A percentile compares a stretch with the other conserved stretches of the same genome.
These are phyloP conservation scores for Forbesichthys agassizii DNA, from an alignment of 2,113 vertebrate genomes.

Conservation along the genomic window DNA sequence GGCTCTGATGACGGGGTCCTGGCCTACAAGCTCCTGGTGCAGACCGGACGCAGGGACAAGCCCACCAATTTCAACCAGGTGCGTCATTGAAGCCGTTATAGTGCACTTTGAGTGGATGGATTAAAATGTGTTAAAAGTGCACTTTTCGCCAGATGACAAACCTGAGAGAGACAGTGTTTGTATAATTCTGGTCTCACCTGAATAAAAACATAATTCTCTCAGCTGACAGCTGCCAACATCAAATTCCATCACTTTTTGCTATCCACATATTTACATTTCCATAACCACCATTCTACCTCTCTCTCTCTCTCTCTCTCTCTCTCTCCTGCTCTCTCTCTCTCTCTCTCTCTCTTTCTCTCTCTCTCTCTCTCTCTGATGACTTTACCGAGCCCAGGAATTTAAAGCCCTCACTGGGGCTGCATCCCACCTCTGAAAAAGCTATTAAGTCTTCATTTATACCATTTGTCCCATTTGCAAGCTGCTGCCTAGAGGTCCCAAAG, in stretches of 20 bases:
- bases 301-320: not conserved
- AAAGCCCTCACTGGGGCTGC: slow-evolving; percentile 73
- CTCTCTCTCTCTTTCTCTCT: slow-evolving; percentile 33
- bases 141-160: not conserved
- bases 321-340: slow-evolving; percentile 1
- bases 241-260: too few relatives aligned
- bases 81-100: not conserved
- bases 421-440: slow-evolving; percentile 76
- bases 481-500: slow-evolving; percentile 49
- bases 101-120: not conserved
- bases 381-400: slow-evolving; percentile 78
- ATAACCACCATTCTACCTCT: not conserved
- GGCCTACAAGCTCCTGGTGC: slow-evolving; percentile 95
- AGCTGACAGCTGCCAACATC: too few relatives aligned
- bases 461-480: slow-evolving; percentile 59
- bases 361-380: slow-evolving; percentile 62
- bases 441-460: slow-evolving; percentile 70
- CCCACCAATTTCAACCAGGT: slow-evolving; percentile 86
- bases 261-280: slow-evolving; percentile 1
- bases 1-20: slow-evolving; percentile 92
- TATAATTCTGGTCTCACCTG: too few relatives aligned
- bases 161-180: not conserved
- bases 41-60: slow-evolving; percentile 91
- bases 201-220: too few relatives aligned
- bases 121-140: not conserved